Conservation (phyloP, 2,888 invertebrate species). For the Cenopis cana region DNA sequence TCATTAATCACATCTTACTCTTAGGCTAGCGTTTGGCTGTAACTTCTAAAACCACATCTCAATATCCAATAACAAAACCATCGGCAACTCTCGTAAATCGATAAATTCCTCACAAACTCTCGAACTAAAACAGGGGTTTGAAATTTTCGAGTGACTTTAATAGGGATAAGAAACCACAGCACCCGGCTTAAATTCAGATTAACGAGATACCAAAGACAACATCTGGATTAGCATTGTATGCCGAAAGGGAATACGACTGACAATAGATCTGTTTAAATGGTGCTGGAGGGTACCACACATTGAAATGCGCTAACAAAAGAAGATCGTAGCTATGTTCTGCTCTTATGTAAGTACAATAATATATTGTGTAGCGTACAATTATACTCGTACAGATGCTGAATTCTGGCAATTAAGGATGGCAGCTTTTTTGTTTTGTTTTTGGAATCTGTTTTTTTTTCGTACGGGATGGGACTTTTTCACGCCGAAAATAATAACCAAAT, state of each 20-base stretch:
- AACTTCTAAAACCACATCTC: not conserved
- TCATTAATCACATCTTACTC: too few relatives aligned
- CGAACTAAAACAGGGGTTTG: conserved; percentile 32
- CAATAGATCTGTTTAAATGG: conserved; percentile 40
- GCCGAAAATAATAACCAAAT: too few relatives aligned
- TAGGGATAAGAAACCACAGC: conserved; percentile 46
- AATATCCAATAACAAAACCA: not conserved
- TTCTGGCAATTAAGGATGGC: not conserved
- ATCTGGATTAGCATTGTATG: conserved; percentile 41
- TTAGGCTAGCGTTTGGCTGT: too few relatives aligned
- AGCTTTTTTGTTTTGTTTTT: too few relatives aligned
- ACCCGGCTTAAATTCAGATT: conserved; percentile 43
- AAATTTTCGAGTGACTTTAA: conserved; percentile 47
- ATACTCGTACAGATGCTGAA: not conserved
- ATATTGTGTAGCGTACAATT: not conserved
- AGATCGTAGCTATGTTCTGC: not conserved
- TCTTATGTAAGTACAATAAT: too few relatives aligned
- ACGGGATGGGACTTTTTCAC: too few relatives aligned
- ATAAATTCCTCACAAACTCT: conserved; percentile 16
- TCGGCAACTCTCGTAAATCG: conserved; percentile 1
- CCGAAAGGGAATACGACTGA: conserved; percentile 31
- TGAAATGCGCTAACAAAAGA: conserved; percentile 27
- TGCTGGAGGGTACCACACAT: conserved; percentile 31
- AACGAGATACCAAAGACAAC: conserved; percentile 43
- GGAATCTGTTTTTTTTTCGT: too few relatives aligned